phyloP scores from a whole-genome alignment of 2,797 vertebrate genomes.

The Falco columbarius region DNA sequence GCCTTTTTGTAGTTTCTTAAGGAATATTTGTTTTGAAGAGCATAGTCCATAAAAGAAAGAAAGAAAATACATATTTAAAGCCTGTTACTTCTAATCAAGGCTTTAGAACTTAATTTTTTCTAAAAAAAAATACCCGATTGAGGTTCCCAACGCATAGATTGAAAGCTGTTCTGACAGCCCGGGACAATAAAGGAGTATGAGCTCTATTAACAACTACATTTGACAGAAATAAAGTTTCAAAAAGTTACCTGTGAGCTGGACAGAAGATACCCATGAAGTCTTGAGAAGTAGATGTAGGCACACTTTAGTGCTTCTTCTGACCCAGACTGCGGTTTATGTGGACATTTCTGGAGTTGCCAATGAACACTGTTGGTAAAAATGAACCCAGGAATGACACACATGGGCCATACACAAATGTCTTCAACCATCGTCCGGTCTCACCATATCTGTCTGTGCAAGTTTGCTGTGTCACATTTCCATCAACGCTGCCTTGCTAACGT shows the following conservation, averaged over 20 bases:
- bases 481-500: background rate
- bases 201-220: background rate
- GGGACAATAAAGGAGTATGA: background rate
- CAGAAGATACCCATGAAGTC: background rate
- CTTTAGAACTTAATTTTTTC: background rate
- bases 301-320: background rate
- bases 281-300: background rate
- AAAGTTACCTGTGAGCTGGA: background rate
- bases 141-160: background rate
- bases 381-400: background rate
- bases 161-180: background rate
- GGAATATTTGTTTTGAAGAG: background rate
- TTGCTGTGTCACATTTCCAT: rapidly evolving
- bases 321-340: background rate
- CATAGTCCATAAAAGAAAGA: background rate
- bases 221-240: background rate
- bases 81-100: background rate
- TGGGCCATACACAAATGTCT: no score
- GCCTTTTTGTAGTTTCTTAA: background rate
- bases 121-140: background rate
- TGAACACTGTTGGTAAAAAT: background rate
- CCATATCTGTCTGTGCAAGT: background rate
- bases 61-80: background rate
- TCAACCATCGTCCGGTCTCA: background rate
- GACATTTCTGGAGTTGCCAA: background rate